A percentile compares a stretch with the other conserved stretches of the same genome.
Conservation (phyloP, 2,797 vertebrate species). For the Sciaenops ocellatus region DNA sequence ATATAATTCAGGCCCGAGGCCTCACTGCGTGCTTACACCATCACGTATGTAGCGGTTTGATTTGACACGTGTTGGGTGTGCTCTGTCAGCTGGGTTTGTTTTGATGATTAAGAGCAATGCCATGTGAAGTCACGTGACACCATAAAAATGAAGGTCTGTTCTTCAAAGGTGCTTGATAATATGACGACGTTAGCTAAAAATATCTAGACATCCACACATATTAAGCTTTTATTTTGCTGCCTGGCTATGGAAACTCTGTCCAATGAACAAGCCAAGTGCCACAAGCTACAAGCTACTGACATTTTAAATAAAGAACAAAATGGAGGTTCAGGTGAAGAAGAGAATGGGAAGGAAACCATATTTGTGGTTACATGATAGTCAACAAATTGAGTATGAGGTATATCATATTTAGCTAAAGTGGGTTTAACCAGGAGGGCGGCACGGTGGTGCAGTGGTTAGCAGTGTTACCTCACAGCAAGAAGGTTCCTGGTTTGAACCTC, state of each 20-base stretch:
- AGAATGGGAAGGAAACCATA: too few relatives aligned
- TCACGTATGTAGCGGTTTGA: neutral
- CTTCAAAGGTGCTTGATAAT: neutral
- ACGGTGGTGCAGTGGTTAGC: too few relatives aligned
- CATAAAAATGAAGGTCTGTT: neutral
- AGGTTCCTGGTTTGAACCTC: too few relatives aligned
- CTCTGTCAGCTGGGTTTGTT: neutral
- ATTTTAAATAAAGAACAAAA: too few relatives aligned
- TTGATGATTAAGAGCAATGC: neutral
- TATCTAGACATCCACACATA: neutral
- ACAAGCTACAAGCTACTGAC: too few relatives aligned
- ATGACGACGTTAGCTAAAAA: neutral
- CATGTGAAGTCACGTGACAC: neutral
- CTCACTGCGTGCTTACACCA: neutral
- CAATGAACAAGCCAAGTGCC: too few relatives aligned
- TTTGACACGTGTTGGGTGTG: neutral
- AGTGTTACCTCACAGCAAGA: too few relatives aligned
- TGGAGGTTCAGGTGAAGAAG: too few relatives aligned
- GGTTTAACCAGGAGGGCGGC: too few relatives aligned
- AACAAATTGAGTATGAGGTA: neutral
- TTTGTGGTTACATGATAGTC: too few relatives aligned
- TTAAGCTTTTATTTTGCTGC: neutral
- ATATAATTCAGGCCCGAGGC: constrained; percentile 2
- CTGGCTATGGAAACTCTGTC: too few relatives aligned
- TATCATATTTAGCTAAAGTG: neutral